Evolutionary conservation across 2,113 vertebrate genomes (phyloP), one percentile per base, ranked within the genome.

Genomic region (Anarhynchus alexandrinus): DNA sequence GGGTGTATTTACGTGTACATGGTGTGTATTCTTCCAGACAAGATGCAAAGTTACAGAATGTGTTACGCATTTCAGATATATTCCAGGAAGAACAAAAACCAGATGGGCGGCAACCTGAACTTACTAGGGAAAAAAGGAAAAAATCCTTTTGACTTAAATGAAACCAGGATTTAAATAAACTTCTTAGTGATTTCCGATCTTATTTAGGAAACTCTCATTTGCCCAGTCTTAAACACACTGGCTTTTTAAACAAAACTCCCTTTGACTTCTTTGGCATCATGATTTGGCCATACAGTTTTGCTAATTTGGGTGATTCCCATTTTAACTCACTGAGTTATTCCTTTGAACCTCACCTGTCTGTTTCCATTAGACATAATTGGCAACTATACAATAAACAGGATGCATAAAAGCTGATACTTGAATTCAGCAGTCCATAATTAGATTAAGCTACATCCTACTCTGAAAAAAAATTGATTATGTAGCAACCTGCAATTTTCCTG

Each of bases 331-430:
- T 54, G 47, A 95, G 47, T 80, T 92, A 96, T 82, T 74, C 71
- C 86, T 94, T 95, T 93, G 72, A 94, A 89, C 54, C 67, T 87
- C 43, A 89, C 47, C 62, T 97, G 83, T 64, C 95, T 55, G 15
- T 86, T 91, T 70, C 27, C 57, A 91, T 93, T 76, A 95, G 77
- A 88, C 54, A 71, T 95, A 97, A 88, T 72, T 92, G 83, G 84
- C 70, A 90, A 82, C 73, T 66, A 27, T 95, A 96, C 94, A 96
- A 93, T 65, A 96, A 97, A 88, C 67, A 97, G 93, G 81, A 97
- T 79, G 73, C 90, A 93, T 91, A 90, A 94, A 96, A 97, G 70
- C 85, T 78, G 84, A 93, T 92, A 89, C 94, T 76, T 72, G 34
- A 94, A 92, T 95, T 54, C 82, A 69, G 80, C 13, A 78, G 77